A percentile compares a stretch with the other conserved stretches of the same genome.
Evolutionary conservation across 2,113 vertebrate genomes (phyloP).

Genomic region (Nymphicus hollandicus): DNA sequence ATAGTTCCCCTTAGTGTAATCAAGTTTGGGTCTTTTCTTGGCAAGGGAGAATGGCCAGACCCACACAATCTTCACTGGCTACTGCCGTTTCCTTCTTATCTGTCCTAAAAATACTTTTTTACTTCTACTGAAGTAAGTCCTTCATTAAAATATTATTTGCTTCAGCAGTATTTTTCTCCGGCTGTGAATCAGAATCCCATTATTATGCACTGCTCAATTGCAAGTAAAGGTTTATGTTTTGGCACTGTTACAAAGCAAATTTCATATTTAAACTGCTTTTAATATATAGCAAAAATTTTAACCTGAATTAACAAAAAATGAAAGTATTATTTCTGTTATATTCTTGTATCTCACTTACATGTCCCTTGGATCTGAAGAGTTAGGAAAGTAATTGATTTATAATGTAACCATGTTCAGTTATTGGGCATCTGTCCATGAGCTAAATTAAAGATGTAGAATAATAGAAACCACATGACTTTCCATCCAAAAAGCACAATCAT

Average conservation of each 20-base stretch:
- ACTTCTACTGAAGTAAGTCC: background rate
- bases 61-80: background rate
- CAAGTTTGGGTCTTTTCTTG: background rate
- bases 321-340: background rate
- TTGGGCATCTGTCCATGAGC: background rate
- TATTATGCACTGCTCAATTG: background rate
- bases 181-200: background rate
- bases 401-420: background rate
- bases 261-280: background rate
- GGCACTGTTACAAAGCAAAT: background rate
- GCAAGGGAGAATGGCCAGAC: background rate
- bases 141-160: constrained; percentile 17
- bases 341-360: background rate
- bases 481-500: background rate
- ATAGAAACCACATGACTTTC: background rate
- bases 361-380: background rate
- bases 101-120: background rate
- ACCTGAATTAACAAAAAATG: background rate
- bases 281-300: background rate
- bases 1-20: background rate
- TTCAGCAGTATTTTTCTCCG: background rate
- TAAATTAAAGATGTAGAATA: constrained; percentile 26
- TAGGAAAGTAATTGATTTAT: background rate
- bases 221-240: background rate
- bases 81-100: background rate